Percentiles rank a stretch among this genome's conserved stretches.
Conservation (phyloP, 64 coral and sea anemone species). For the Montipora foliosa region DNA sequence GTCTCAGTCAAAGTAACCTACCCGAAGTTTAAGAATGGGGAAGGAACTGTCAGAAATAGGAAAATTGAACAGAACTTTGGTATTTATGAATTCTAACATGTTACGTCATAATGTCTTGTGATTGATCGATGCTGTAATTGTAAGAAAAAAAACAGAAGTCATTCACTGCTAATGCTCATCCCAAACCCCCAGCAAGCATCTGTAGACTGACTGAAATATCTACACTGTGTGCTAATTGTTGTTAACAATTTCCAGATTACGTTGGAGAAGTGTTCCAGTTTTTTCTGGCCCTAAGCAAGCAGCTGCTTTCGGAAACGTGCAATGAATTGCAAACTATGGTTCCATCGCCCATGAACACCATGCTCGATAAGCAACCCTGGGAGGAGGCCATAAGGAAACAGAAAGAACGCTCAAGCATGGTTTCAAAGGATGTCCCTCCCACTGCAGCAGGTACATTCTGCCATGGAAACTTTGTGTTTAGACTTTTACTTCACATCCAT, state of each 20-base stretch:
- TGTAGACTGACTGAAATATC: background rate
- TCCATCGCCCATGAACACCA: constrained; percentile 30
- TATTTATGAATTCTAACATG: background rate
- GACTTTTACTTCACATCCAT: no score
- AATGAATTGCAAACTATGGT: background rate
- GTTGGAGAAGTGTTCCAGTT: background rate
- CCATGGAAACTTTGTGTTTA: background rate
- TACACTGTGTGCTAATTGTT: background rate
- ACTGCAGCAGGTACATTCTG: constrained; percentile 1
- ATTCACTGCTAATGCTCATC: background rate
- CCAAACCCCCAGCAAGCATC: background rate
- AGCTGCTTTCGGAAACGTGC: background rate
- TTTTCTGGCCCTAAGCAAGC: background rate
- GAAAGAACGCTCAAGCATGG: background rate
- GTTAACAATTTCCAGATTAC: background rate
- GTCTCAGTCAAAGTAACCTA: no score
- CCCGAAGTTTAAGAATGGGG: no score
- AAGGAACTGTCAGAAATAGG: no score
- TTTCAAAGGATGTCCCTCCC: constrained; percentile 3
- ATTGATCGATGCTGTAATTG: no score
- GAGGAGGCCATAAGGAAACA: constrained; percentile 8
- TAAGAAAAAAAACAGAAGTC: background rate
- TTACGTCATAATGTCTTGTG: no score
- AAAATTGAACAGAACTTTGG: background rate
- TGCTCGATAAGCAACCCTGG: constrained; percentile 20